A percentile compares a stretch with the other conserved stretches of the same genome.
Conservation (phyloP, 2,113 vertebrate species). For the Xiphorhynchus elegans region DNA sequence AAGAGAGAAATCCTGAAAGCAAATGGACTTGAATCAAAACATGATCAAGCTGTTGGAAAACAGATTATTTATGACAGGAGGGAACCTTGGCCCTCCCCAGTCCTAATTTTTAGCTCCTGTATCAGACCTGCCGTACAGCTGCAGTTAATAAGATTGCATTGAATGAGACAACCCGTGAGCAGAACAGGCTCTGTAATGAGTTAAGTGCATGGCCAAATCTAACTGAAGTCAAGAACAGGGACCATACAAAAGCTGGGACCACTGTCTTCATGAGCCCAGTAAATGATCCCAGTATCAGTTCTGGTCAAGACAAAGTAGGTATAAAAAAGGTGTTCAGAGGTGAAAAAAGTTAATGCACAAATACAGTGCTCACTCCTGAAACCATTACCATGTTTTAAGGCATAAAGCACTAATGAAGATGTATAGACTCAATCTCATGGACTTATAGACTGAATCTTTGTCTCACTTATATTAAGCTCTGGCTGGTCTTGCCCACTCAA, state of each 20-base stretch:
- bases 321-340: background rate
- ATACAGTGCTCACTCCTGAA: constrained; percentile 38
- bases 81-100: background rate
- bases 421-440: constrained; percentile 74
- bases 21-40: background rate
- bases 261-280: background rate
- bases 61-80: background rate
- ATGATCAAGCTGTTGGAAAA: background rate
- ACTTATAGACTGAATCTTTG: constrained; percentile 65
- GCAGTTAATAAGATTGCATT: background rate
- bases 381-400: constrained; percentile 68
- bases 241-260: background rate
- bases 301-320: background rate
- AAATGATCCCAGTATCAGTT: background rate
- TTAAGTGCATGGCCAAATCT: background rate
- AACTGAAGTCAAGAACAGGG: background rate
- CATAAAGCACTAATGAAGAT: constrained; percentile 74
- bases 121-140: background rate
- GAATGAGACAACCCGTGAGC: background rate
- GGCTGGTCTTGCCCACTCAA: constrained; percentile 63
- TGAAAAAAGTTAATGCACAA: constrained; percentile 59
- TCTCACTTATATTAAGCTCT: constrained; percentile 68
- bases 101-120: background rate
- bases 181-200: constrained; percentile 30
- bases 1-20: background rate